phyloP scores from a whole-genome alignment of 2,113 vertebrate genomes.

The Martes martes region DNA sequence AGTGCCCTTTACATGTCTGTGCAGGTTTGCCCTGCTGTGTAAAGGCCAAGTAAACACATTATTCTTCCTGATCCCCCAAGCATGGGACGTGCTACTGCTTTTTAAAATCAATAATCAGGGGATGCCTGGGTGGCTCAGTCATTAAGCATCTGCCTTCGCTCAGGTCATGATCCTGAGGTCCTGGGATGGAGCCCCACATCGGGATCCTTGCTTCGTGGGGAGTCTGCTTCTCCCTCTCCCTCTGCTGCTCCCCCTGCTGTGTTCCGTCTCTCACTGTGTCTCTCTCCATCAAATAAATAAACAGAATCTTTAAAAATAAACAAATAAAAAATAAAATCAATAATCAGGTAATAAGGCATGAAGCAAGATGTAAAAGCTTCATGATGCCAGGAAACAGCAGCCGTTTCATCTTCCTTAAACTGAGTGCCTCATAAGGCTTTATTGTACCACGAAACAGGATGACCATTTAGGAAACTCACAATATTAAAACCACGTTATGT shows the following conservation, averaged over 20 bases:
- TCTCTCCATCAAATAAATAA: background rate
- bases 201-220: rapidly evolving
- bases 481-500: rapidly evolving
- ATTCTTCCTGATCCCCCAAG: background rate
- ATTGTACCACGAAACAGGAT: rapidly evolving
- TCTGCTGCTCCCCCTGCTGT: background rate
- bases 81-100: rapidly evolving
- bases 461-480: rapidly evolving
- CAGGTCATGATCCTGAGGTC: background rate
- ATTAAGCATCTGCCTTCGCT: background rate
- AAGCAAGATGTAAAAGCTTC: background rate
- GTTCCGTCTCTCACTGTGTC: background rate
- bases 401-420: background rate
- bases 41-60: background rate
- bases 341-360: background rate
- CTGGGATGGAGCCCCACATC: rapidly evolving
- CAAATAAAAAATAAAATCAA: too few species aligned
- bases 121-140: background rate
- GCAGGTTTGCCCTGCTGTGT: rapidly evolving
- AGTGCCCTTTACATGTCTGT: rapidly evolving
- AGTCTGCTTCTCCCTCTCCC: background rate
- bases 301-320: background rate
- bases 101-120: background rate
- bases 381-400: rapidly evolving
- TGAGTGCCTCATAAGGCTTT: background rate